Evolutionary conservation across 2,797 vertebrate genomes (phyloP).

Genomic region (Anguilla anguilla): DNA sequence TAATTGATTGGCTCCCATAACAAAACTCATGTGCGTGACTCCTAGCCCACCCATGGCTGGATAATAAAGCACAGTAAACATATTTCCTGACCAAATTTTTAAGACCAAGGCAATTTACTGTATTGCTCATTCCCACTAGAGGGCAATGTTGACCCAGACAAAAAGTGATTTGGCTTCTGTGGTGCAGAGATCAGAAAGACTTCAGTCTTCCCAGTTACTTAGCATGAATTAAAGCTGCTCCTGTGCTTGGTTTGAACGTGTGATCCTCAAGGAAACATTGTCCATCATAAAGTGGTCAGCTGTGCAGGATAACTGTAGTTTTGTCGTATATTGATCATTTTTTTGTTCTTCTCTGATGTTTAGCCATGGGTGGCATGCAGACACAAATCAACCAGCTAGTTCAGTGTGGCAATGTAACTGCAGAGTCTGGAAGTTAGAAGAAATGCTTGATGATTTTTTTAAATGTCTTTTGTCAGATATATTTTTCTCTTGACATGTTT

Average conservation of each 20-base stretch:
- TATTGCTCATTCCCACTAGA: slow-evolving; percentile 47
- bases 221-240: neutral
- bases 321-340: neutral
- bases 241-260: neutral
- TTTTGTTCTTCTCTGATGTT: neutral
- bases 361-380: neutral
- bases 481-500: neutral
- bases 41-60: neutral
- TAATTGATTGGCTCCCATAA: neutral
- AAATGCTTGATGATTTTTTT: neutral
- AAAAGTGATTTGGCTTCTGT: neutral
- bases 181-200: neutral
- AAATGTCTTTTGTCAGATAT: neutral
- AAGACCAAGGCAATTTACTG: neutral
- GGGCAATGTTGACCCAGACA: slow-evolving; percentile 48
- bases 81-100: slow-evolving; percentile 15
- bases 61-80: neutral
- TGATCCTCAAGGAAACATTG: neutral
- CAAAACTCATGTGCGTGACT: neutral
- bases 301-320: neutral
- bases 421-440: neutral
- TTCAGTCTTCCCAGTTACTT: neutral
- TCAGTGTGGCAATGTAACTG: neutral
- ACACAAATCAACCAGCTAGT: neutral
- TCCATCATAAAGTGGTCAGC: neutral